phyloP scores from a whole-genome alignment of 2,113 vertebrate species.

The Verasper variegatus region DNA sequence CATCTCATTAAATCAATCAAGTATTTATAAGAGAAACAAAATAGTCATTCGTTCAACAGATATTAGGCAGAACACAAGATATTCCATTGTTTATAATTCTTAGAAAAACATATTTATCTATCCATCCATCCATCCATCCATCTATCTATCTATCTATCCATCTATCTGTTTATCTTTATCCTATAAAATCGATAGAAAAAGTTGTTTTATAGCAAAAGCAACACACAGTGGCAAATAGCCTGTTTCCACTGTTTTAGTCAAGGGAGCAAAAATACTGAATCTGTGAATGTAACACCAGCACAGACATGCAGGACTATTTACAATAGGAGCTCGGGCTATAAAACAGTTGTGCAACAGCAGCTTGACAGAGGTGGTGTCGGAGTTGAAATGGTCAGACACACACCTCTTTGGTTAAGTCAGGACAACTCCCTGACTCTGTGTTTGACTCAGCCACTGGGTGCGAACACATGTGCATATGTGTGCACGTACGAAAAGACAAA shows the following conservation, averaged over 20 bases:
- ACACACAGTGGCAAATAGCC: neutral
- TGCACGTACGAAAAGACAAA: neutral
- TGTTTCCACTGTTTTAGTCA: neutral
- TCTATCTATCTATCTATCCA: too few relatives aligned
- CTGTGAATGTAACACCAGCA: slow-evolving; percentile 6
- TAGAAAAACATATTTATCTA: too few relatives aligned
- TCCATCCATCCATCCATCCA: too few relatives aligned
- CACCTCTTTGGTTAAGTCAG: slow-evolving; percentile 28
- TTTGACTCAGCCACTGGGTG: slow-evolving; percentile 2
- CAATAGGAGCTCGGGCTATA: slow-evolving; percentile 7
- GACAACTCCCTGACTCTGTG: slow-evolving; percentile 43
- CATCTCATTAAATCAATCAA: too few relatives aligned
- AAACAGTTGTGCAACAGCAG: slow-evolving; percentile 27
- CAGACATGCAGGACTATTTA: slow-evolving; percentile 18
- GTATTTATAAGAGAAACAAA: too few relatives aligned
- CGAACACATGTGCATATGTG: too few relatives aligned
- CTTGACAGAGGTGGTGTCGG: neutral
- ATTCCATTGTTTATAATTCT: too few relatives aligned
- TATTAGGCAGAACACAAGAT: too few relatives aligned
- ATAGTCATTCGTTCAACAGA: too few relatives aligned
- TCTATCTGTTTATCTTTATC: too few relatives aligned
- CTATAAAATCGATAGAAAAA: too few relatives aligned
- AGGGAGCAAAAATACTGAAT: neutral
- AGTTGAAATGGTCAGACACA: slow-evolving; percentile 25
- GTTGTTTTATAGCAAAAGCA: too few relatives aligned